Percentiles rank a stretch among this genome's conserved stretches.
Evolutionary conservation across 2,113 vertebrate species (phyloP).

Genomic region (Sorex araneus): DNA sequence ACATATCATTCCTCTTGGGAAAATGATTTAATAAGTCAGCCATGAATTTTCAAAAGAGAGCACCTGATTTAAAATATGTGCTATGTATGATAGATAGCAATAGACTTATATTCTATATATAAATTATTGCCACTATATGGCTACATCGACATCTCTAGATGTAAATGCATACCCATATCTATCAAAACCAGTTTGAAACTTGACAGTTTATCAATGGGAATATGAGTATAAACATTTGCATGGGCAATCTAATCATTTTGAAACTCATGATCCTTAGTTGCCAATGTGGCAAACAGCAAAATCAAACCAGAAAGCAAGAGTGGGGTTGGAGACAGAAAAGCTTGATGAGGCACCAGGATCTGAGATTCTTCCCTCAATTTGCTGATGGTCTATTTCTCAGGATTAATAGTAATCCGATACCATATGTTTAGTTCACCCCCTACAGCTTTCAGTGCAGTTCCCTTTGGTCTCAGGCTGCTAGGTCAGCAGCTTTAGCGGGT

Average conservation of each 20-base stretch:
- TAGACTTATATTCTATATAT: not conserved
- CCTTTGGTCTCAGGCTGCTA: not conserved
- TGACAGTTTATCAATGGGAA: not conserved
- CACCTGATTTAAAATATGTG: not conserved
- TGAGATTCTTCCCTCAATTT: slow-evolving; percentile 77
- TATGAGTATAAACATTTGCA: slow-evolving; percentile 43
- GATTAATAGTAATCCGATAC: slow-evolving; percentile 60
- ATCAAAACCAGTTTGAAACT: not conserved
- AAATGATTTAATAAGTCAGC: not conserved
- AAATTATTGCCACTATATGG: not conserved
- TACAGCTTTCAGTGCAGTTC: not conserved
- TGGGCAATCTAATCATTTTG: slow-evolving; percentile 26
- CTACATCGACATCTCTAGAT: not conserved
- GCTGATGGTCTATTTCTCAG: slow-evolving; percentile 67
- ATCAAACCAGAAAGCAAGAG: slow-evolving; percentile 81
- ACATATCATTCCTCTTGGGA: not conserved
- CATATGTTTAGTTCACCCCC: slow-evolving; percentile 39
- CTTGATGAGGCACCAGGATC: slow-evolving; percentile 67
- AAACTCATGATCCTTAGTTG: slow-evolving; percentile 46
- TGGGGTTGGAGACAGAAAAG: slow-evolving; percentile 80
- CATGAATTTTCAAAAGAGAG: not conserved
- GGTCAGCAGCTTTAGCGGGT: slow-evolving; percentile 55
- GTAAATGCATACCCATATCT: not conserved
- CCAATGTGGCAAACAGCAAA: slow-evolving; percentile 75
- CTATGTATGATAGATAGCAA: not conserved